A percentile compares a stretch with the other conserved stretches of the same genome.
Evolutionary conservation across 2,888 invertebrate genomes (phyloP).

Genomic region (Drosophila algonquin): DNA sequence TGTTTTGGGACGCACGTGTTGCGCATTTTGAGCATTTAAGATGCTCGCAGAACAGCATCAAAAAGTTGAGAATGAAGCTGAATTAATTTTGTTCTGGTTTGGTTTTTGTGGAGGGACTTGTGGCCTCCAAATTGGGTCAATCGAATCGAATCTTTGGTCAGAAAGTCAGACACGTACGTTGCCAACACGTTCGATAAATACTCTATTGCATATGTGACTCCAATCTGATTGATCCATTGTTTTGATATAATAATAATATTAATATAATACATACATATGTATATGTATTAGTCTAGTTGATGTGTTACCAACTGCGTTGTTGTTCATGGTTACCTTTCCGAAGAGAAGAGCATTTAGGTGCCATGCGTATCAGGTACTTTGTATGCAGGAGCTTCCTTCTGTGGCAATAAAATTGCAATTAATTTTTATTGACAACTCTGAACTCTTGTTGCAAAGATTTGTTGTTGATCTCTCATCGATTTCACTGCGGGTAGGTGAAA

Average conservation of each 20-base stretch:
- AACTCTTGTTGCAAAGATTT: slow-evolving; percentile 69
- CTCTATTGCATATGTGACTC: neutral
- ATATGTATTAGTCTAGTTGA: neutral
- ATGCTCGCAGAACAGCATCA: slow-evolving; percentile 55
- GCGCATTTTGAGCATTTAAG: slow-evolving; percentile 45
- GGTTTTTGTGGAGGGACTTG: slow-evolving; percentile 27
- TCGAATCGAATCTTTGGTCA: slow-evolving; percentile 42
- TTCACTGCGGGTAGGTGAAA: slow-evolving; percentile 54
- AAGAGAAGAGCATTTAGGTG: slow-evolving; percentile 18
- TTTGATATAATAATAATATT: too few relatives aligned
- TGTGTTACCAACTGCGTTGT: neutral
- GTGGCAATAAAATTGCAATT: slow-evolving; percentile 82
- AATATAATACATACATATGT: neutral
- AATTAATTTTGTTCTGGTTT: slow-evolving; percentile 55
- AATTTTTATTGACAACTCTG: slow-evolving; percentile 82
- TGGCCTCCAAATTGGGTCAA: slow-evolving; percentile 59
- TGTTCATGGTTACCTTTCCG: neutral
- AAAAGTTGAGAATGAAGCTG: slow-evolving; percentile 44
- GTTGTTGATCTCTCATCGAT: slow-evolving; percentile 65
- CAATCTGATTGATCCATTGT: too few relatives aligned
- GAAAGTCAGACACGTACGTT: slow-evolving; percentile 21
- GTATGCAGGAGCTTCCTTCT: slow-evolving; percentile 68
- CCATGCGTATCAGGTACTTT: slow-evolving; percentile 50
- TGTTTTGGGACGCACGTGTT: slow-evolving; percentile 42
- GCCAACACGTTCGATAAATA: slow-evolving; percentile 5